Percentiles rank a stretch among this genome's conserved stretches.
phyloP scores from a whole-genome alignment of 2,113 vertebrate genomes.

The Chrysemys picta region DNA sequence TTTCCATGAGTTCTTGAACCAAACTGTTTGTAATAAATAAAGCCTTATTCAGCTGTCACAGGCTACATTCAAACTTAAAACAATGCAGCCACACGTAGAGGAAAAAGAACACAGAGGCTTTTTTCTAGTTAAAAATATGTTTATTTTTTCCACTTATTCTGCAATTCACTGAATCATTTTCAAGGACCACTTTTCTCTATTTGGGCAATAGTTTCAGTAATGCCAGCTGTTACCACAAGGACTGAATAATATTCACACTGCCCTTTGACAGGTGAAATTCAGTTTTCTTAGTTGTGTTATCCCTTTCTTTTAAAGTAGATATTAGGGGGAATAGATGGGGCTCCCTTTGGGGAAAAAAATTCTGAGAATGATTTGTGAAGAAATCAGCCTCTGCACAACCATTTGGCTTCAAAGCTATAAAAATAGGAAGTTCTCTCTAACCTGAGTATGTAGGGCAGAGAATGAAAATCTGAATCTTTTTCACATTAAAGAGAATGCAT shows the following conservation, averaged over 20 bases:
- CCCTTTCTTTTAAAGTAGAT: conserved; percentile 63
- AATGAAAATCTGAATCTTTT: conserved; percentile 66
- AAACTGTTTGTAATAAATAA: conserved; percentile 17
- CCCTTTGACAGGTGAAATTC: conserved; percentile 53
- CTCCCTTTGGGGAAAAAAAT: conserved; percentile 33
- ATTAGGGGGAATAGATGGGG: conserved; percentile 25
- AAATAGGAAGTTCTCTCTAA: conserved; percentile 72
- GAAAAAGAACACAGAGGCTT: neutral
- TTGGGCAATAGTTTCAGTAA: conserved; percentile 13
- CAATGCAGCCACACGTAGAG: neutral
- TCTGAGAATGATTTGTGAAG: conserved; percentile 69
- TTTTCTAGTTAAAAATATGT: neutral
- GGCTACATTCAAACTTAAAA: conserved; percentile 3
- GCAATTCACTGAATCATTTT: neutral
- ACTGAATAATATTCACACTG: conserved; percentile 33
- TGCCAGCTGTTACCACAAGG: neutral
- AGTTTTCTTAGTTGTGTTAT: conserved; percentile 48
- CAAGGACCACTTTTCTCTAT: neutral
- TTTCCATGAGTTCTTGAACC: neutral
- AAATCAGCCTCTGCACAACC: conserved; percentile 65
- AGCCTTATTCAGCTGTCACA: neutral
- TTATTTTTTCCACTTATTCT: neutral
- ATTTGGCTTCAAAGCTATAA: conserved; percentile 70
- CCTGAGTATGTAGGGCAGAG: conserved; percentile 71
- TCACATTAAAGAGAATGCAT: conserved; percentile 60